Conservation (phyloP, 1,140 invertebrate species). For the Cotesia chilonis region DNA sequence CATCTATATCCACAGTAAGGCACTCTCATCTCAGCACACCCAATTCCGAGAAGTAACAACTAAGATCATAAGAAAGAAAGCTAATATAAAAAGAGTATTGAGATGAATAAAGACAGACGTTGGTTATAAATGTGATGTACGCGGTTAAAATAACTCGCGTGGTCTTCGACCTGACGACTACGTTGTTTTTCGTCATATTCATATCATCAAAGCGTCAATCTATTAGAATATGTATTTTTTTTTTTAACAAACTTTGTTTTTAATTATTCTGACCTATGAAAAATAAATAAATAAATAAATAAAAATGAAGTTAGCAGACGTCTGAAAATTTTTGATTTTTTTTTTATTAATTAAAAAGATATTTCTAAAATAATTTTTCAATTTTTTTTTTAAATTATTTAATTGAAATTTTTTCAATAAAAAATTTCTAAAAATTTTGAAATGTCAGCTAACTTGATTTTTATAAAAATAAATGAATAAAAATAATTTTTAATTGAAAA, state of each 20-base stretch:
- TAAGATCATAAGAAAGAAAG: neutral
- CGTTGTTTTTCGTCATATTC: neutral
- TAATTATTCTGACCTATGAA: too few species aligned
- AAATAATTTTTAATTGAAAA: neutral
- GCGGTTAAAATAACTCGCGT: neutral
- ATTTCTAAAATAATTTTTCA: too few species aligned
- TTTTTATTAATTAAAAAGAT: too few species aligned
- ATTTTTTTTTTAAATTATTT: too few species aligned
- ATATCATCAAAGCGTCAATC: too few species aligned
- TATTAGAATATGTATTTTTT: too few species aligned
- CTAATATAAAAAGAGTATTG: neutral
- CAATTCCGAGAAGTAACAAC: conserved; percentile 10
- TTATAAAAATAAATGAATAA: conserved; percentile 1
- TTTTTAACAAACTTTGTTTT: too few species aligned
- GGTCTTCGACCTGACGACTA: conserved; percentile 36
- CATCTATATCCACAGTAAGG: neutral
- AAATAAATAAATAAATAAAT: too few species aligned
- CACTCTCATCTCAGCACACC: conserved; percentile 1
- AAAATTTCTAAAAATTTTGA: too few species aligned
- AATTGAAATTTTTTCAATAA: too few species aligned
- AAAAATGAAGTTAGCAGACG: too few species aligned
- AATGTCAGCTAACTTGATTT: neutral
- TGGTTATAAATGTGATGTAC: conserved; percentile 26
- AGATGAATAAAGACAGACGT: conserved; percentile 31
- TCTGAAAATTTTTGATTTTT: neutral